phyloP scores from a whole-genome alignment of 2,113 vertebrate genomes.

The Vireo altiloquus region DNA sequence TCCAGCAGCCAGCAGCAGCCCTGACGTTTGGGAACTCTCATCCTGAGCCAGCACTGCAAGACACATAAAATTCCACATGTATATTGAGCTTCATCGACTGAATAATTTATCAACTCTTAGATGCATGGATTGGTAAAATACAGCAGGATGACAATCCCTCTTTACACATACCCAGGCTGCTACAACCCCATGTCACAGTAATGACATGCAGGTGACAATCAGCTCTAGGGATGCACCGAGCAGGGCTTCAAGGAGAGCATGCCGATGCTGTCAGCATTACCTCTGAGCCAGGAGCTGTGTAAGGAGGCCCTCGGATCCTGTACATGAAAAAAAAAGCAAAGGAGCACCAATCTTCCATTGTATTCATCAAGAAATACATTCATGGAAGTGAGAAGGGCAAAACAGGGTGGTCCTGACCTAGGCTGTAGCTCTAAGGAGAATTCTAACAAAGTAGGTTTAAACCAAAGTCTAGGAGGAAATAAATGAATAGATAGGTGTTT shows the following conservation, averaged over 20 bases:
- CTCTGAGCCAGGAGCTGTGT: background rate
- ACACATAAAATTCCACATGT: background rate
- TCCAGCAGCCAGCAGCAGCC: background rate
- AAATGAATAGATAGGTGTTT: background rate
- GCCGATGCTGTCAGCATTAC: fast-evolving
- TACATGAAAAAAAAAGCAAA: background rate
- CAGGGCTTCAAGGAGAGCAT: fast-evolving
- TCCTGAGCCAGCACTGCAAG: background rate
- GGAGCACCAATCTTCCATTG: background rate
- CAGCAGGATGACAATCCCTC: background rate
- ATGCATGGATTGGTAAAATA: background rate
- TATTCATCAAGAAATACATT: background rate
- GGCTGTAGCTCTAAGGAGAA: background rate
- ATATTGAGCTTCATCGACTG: background rate
- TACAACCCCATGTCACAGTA: background rate
- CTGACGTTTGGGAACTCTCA: background rate
- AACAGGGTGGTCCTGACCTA: fast-evolving
- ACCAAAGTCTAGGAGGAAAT: background rate
- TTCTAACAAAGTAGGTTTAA: background rate
- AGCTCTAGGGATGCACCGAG: fast-evolving
- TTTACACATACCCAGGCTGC: background rate
- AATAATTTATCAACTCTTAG: background rate
- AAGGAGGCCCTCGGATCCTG: background rate
- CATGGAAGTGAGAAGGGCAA: background rate
- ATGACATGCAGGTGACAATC: background rate